phyloP scores from a whole-genome alignment of 2,797 vertebrate genomes.

The Malurus splendens region DNA sequence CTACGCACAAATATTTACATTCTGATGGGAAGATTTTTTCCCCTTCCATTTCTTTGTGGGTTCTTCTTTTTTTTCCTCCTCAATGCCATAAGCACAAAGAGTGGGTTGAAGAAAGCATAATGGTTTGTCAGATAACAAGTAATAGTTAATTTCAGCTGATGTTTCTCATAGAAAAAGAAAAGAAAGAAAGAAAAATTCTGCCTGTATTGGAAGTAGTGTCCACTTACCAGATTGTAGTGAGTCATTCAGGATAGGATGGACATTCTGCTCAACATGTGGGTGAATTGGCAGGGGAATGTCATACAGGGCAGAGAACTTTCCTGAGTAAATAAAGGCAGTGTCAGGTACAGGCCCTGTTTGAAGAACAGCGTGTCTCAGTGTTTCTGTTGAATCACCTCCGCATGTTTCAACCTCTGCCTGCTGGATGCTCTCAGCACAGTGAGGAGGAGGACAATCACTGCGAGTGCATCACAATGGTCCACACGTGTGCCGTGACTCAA shows the following conservation, averaged over 20 bases:
- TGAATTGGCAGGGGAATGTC: not conserved
- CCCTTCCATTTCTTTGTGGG: not conserved
- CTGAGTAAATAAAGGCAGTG: not conserved
- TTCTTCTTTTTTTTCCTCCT: not conserved
- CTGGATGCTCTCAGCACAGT: conserved; percentile 19
- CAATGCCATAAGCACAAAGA: not conserved
- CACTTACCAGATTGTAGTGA: not conserved
- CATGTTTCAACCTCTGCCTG: conserved; percentile 28
- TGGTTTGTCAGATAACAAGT: not conserved
- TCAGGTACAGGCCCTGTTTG: not conserved
- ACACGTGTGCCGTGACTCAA: conserved; percentile 31
- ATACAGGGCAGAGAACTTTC: not conserved
- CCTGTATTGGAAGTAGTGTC: not conserved
- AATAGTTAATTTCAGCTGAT: not conserved
- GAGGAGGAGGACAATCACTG: conserved; percentile 45
- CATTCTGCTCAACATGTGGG: not conserved
- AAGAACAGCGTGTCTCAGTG: not conserved
- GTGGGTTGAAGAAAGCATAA: not conserved
- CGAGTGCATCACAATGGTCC: not conserved
- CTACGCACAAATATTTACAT: conserved; percentile 17
- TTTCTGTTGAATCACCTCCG: conserved; percentile 28
- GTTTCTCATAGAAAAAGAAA: not conserved
- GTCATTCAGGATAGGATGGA: not conserved
- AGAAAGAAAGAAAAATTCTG: not conserved
- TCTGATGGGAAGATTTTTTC: not conserved